phyloP scores from a whole-genome alignment of 2,113 vertebrate genomes.

The Nothoprocta pentlandii region DNA sequence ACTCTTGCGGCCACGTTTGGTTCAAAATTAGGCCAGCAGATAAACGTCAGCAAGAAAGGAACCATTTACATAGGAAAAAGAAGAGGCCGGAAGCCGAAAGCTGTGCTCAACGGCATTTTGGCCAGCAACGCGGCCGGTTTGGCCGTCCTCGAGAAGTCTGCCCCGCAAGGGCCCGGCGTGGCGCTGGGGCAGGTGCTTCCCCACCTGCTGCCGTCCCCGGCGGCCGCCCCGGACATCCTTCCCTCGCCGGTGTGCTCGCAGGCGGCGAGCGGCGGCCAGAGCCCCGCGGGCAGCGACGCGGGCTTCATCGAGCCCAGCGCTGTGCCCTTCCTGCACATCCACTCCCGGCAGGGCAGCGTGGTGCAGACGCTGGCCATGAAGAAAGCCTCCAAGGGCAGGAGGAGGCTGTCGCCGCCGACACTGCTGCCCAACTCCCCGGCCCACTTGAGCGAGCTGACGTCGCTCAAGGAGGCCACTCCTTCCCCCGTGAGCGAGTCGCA shows the following conservation, averaged over 20 bases:
- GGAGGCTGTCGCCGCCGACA: slow-evolving; percentile 82
- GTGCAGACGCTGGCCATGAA: slow-evolving; percentile 89
- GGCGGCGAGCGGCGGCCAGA: slow-evolving; percentile 89
- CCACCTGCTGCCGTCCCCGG: slow-evolving; percentile 81
- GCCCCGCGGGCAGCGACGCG: slow-evolving; percentile 89
- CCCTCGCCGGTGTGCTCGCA: slow-evolving; percentile 90
- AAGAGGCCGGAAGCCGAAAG: slow-evolving; percentile 95
- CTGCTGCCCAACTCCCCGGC: slow-evolving; percentile 85
- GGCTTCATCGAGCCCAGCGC: slow-evolving; percentile 92
- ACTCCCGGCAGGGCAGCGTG: slow-evolving; percentile 75
- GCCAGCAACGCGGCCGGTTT: slow-evolving; percentile 61
- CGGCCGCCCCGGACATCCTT: slow-evolving; percentile 82
- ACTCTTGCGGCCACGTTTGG: slow-evolving; percentile 93
- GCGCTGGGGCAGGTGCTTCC: slow-evolving; percentile 80
- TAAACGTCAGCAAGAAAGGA: slow-evolving; percentile 98
- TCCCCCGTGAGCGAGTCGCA: slow-evolving; percentile 97
- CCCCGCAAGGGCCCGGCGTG: slow-evolving; percentile 78
- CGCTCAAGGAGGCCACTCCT: slow-evolving; percentile 90
- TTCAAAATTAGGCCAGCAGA: slow-evolving; percentile 93
- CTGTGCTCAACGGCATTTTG: slow-evolving; percentile 78
- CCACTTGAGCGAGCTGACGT: slow-evolving; percentile 88
- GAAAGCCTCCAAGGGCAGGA: slow-evolving; percentile 81
- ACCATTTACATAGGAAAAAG: slow-evolving; percentile 99
- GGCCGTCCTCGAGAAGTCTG: slow-evolving; percentile 77
- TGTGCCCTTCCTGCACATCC: slow-evolving; percentile 84